Evolutionary conservation across 2,888 invertebrate genomes (phyloP), one percentile per base, ranked within the genome.

Genomic region (Tachina fera): DNA sequence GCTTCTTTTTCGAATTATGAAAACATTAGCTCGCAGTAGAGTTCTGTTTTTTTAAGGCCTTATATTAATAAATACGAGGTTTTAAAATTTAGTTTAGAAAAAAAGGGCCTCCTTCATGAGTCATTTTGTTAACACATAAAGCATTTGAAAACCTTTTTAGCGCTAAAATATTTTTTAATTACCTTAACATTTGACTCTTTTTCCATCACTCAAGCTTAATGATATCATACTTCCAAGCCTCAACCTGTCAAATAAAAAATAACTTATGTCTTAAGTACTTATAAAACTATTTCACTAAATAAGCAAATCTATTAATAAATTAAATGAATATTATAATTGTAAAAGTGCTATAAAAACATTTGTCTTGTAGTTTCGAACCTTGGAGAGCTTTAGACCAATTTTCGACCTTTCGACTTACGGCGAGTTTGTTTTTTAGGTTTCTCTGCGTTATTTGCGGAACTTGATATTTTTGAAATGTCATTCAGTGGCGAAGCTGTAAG

Each of bases 381-480:
- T 45, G 16, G n/a, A 41, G 63, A 41, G 58, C 16, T 71, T 71
- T 68, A 67, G 11, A 13, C 13, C 6, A 56, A 47, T 43, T 67
- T 77, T 49, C 51, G 41, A 9, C 14, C 51, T 19, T 45, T 80
- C 8, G 39, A 11, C 56, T 39, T 80, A 68, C 43, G 13, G 11
- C 58, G 67, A 31, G 22, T 47, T 53, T 67, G 3, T 83, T 72
- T 77, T 51, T 53, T 71, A 1, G 65, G 56, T 10, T 72, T 71
- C 6, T 72, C 14, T 6, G 10, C 19, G 39, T 39, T 5, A 41
- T 19, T 56, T 68, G 65, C 22, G 9, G 2, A 16, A 16, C 49
- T 67, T 2, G 43, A 3, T 13, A 14, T 10, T 51, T 70, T 74
- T 14, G 39, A 13, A 53, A 45, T 72, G 8, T 0, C 9, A 47